Base-by-base conservation (phyloP, 2,888 invertebrate species). In the Hermodice carunculata region DNA sequence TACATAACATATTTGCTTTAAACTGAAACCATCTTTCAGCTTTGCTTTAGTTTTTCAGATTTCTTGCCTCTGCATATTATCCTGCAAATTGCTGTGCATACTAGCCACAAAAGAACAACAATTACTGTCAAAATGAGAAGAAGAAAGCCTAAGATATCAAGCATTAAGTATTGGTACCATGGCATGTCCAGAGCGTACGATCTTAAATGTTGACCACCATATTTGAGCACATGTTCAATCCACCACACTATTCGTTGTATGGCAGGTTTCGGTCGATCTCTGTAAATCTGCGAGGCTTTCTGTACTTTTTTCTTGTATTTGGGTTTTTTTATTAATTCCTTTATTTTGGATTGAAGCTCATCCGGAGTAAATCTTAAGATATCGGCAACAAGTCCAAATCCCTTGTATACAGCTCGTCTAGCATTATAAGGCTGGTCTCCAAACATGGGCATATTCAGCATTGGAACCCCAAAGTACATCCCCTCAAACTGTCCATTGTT, bases 211-310 rank as follows among this genome's bases (percentile, higher is more conserved):
- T 52, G 63, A 3, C 73, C 74, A 11, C 78, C 78, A 67, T 73
- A 71, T 62, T 71, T 67, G 11, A 78, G 64, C 37, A 78, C 70
- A 53, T 77, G 74, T 56, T 78, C 77, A 22, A 78, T 59, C 75
- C 76, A 77, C 34, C 60, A 73, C 4, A 71, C 75, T 8, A 74
- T 76, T 43, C 71, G 64, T 32, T 74, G 61, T 29, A 48, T 32
- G 3, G 78, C 74, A 32, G 59, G 61, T 28, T 61, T 37, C 42
- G 54, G 53, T 26, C 66, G 52, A 22, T 49, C 48, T 3, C 60
- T 53, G 31, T 70, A 69, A 24, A 75, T 67, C 24, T 32, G n/a
- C 1, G 75, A 69, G 11, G 67, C 71, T 22, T 44, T 53, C 26
- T 57, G 52, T 11, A 75, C 69, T 0, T 61, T 72, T 2, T 61